Evolutionary conservation across 2,113 vertebrate genomes (phyloP).

Genomic region (Austrofundulus limnaeus): DNA sequence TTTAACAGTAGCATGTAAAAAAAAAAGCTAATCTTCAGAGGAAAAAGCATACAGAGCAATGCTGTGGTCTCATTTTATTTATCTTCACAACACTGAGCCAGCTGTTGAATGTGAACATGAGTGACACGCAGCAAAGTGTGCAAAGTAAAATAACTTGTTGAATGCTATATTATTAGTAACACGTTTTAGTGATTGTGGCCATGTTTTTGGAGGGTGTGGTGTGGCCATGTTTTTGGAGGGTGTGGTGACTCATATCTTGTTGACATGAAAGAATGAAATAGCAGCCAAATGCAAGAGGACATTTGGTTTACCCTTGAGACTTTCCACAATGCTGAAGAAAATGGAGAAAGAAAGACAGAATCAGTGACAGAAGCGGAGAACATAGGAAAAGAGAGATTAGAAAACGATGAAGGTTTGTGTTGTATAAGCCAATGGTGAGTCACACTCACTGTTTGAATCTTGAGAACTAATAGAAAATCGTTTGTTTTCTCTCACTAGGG

Average conservation of each 20-base stretch:
- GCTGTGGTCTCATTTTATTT: constrained; percentile 40
- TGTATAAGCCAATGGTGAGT: constrained; percentile 76
- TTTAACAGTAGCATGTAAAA: constrained; percentile 55
- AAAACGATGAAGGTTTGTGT: constrained; percentile 71
- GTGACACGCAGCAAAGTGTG: constrained; percentile 36
- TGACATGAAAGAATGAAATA: constrained; percentile 77
- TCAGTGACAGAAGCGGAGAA: constrained; percentile 64
- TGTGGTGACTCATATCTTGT: constrained; percentile 75
- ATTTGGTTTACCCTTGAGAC: constrained; percentile 74
- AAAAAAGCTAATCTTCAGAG: constrained; percentile 57
- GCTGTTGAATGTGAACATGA: constrained; percentile 38
- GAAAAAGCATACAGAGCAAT: constrained; percentile 36
- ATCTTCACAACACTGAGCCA: constrained; percentile 43
- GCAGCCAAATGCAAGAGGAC: constrained; percentile 74
- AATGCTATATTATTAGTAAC: constrained; percentile 62
- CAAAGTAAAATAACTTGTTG: constrained; percentile 32
- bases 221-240: constrained; percentile 54
- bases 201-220: constrained; percentile 63
- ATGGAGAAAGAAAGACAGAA: constrained; percentile 63
- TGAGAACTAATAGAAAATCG: constrained; percentile 74
- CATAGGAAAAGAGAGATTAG: constrained; percentile 51
- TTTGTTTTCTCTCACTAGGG: constrained; percentile 69
- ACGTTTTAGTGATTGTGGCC: constrained; percentile 64
- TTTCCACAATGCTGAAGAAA: constrained; percentile 65
- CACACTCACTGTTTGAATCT: constrained; percentile 73